Conservation (phyloP, 2,888 invertebrate genomes). For the Drosophila mulleri region DNA sequence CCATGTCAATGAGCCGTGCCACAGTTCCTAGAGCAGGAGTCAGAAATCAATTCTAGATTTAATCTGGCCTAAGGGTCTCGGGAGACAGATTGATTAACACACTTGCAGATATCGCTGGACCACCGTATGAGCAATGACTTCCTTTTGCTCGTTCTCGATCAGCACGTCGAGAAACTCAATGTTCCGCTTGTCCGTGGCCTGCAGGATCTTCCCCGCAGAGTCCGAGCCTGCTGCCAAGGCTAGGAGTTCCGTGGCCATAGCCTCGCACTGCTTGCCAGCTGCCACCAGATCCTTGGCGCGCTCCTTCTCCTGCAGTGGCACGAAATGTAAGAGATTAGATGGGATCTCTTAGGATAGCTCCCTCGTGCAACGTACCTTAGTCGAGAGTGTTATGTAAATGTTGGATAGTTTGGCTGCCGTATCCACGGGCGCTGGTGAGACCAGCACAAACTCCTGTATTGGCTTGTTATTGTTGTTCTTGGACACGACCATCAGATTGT, state of each 20-base stretch:
- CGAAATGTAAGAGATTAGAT: background rate
- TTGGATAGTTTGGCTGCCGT: conserved; percentile 99
- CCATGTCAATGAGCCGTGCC: conserved; percentile 99
- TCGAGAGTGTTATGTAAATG: conserved; percentile 94
- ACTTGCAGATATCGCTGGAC: conserved; percentile 98
- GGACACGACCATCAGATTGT: conserved; percentile 99
- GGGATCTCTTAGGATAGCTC: rapidly evolving
- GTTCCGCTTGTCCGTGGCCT: conserved; percentile 97
- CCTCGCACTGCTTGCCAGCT: conserved; percentile 98
- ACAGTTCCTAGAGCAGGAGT: conserved; percentile 93
- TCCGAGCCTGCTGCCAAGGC: conserved; percentile 97
- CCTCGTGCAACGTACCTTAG: conserved; percentile 87
- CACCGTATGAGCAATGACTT: conserved; percentile 98
- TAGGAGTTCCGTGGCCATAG: conserved; percentile 98
- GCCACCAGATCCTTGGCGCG: conserved; percentile 97
- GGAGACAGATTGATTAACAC: conserved; percentile 82
- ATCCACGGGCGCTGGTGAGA: conserved; percentile 99
- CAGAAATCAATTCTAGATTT: background rate
- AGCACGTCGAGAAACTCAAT: conserved; percentile 98
- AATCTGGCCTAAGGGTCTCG: background rate
- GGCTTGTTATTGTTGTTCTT: conserved; percentile 98
- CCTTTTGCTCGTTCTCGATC: conserved; percentile 99
- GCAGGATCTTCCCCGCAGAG: conserved; percentile 96
- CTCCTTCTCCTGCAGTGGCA: conserved; percentile 93
- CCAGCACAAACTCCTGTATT: conserved; percentile 98